Evolutionary conservation across 2,797 vertebrate genomes (phyloP), one percentile per base, ranked within the genome.

Genomic region (Ceryle rudis): DNA sequence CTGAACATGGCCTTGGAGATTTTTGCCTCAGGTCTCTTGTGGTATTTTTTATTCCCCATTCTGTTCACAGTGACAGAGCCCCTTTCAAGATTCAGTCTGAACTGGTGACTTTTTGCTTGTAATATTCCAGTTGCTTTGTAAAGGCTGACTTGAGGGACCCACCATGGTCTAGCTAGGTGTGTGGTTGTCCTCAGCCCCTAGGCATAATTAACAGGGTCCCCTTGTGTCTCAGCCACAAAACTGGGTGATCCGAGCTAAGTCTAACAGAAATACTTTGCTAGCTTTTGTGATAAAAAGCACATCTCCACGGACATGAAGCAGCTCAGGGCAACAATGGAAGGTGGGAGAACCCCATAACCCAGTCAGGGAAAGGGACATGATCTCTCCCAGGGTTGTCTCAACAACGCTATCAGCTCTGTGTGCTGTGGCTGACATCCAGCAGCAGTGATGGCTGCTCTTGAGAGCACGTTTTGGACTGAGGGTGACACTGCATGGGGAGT

Each of bases 1-100:
- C 81, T 92, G 61, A 92, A 79, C 49, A 41, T 25, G 61, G 46
- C 26, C 54, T 87, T 61, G 58, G 57, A 96, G 33, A 78, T 79
- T 93, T 91, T 95, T 95, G 86, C 86, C 84, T 88, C 81, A 66
- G 69, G 72, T 95, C 65, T 89, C 67, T 44, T 71, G 61, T 69
- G 81, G 60, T 85, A 37, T 57, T 75, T 95, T 89, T 71, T 58
- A 72, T 88, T 93, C 13, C 13, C 71, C 20, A 15, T 77, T 81
- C n/a, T 65, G 65, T n/a, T 93, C 64, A 35, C 29, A 74, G 3
- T 26, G 57, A 78, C 79, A 87, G 81, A 88, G n/a, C 9, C 46
- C 5, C 26, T 95, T 93, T 92, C 67, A 93, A 64, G 64, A 82
- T 57, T 82, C 51, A 41, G 20, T 70, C 57, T 74, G 83, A 95